Base-by-base conservation (phyloP, 37 sponge, comb jelly and placozoan genomes). In the Tethya wilhelma region DNA sequence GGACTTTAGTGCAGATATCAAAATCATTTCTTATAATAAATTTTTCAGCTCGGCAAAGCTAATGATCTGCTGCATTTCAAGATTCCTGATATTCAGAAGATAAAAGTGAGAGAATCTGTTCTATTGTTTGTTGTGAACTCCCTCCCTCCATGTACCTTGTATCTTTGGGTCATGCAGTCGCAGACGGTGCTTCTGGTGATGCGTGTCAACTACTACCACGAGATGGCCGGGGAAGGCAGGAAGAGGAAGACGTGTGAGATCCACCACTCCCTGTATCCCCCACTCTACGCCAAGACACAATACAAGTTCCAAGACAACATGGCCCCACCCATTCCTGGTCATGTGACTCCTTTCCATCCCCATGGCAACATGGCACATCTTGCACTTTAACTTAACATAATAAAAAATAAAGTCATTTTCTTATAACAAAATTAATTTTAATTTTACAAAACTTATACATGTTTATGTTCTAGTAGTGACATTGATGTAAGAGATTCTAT, bases 71-170 rank as follows among this genome's bases (percentile, higher is more conserved):
- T 77, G 39, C 85, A 88, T 37, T 85, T 88, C 55, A 80, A 66
- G 55, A 88, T 93, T 7, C 78, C 82, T 41, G 89, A 85, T 56
- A 33, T 93, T 1, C 93, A 93, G 69, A 93, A 93, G 56, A 71
- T 93, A 25, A 75, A 46, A 40, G 93, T 92, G 28, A 66, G 82
- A 2, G 31, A 36, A 39, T 12, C 11, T 37, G 68, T 31, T 8
- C 7, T 67, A 36, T 9, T 36, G 9, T 39, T 71, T 12, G 43
- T 25, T 70, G 44, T 42, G 14, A 70, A 44, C 3, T 44, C 46
- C n/a, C 45, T 69, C 28, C 41, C 17, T 49, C 55, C 36, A 2
- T 2, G 12, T 30, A 19, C 28, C n/a, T n/a, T n/a, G n/a, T n/a
- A n/a, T n/a, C 9, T 49, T 19, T n/a, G 28, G 25, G 6, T n/a